Conservation (phyloP, 2,797 vertebrate species). For the Poeciliopsis presidionis region DNA sequence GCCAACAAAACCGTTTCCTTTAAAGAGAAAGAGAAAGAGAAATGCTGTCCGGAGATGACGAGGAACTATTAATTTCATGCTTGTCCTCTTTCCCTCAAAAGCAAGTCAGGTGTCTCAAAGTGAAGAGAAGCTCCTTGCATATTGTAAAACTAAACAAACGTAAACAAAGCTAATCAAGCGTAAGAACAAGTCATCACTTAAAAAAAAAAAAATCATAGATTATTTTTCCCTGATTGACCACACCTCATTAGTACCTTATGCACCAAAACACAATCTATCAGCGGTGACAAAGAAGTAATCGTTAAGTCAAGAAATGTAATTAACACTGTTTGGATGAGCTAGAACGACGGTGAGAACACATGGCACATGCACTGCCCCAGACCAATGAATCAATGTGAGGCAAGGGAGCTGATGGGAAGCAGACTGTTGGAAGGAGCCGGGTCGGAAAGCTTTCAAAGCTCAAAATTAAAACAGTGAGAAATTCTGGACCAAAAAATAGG, state of each 20-base stretch:
- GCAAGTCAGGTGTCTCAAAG: constrained; percentile 87
- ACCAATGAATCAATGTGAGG: constrained; percentile 82
- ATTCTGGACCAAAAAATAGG: background rate
- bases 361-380: constrained; percentile 72
- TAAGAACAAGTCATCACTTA: constrained; percentile 45
- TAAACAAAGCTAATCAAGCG: constrained; percentile 44
- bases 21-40: constrained; percentile 85
- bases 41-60: constrained; percentile 89
- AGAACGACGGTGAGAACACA: constrained; percentile 68
- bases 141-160: constrained; percentile 57
- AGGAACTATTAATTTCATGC: constrained; percentile 99
- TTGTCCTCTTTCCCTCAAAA: constrained; percentile 91
- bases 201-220: constrained; percentile 38
- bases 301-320: constrained; percentile 83
- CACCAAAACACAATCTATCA: constrained; percentile 87
- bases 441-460: constrained; percentile 9
- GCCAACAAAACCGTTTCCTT: constrained; percentile 88
- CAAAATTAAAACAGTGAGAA: background rate
- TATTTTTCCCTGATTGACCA: constrained; percentile 23
- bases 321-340: constrained; percentile 77
- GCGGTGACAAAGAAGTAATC: constrained; percentile 83
- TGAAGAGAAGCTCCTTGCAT: constrained; percentile 73
- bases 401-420: constrained; percentile 32
- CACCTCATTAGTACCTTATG: constrained; percentile 32
- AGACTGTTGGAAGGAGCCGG: constrained; percentile 24